Conservation (phyloP, 2,888 invertebrate species). For the Andricus curvator region DNA sequence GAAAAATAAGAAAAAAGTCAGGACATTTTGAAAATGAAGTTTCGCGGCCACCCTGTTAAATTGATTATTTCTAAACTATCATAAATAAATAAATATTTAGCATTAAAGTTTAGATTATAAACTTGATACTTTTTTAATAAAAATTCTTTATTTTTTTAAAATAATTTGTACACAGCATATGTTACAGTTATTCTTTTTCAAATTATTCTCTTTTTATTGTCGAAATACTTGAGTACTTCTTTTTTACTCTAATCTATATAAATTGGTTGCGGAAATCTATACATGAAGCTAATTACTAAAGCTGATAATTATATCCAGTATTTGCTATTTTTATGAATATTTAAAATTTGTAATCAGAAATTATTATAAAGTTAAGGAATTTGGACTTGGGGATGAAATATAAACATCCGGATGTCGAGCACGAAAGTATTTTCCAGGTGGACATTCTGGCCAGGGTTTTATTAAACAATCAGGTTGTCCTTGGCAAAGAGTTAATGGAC, state of each 20-base stretch:
- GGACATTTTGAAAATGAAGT: too few species aligned
- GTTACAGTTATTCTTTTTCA: not conserved
- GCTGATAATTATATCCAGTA: not conserved
- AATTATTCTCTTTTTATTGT: not conserved
- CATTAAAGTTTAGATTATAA: not conserved
- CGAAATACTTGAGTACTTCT: not conserved
- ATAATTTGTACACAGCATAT: not conserved
- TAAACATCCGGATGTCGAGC: slow-evolving; percentile 48
- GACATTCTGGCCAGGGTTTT: slow-evolving; percentile 57
- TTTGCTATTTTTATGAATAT: not conserved
- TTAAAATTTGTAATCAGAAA: not conserved
- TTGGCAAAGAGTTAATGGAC: slow-evolving; percentile 79
- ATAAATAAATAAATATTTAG: not conserved
- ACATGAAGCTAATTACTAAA: not conserved
- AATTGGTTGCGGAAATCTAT: not conserved
- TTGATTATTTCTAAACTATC: not conserved
- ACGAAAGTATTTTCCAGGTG: slow-evolving; percentile 51
- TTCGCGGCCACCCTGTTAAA: not conserved
- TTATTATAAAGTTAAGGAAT: not conserved
- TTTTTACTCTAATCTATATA: not conserved
- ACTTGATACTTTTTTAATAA: not conserved
- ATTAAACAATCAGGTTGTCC: slow-evolving; percentile 52
- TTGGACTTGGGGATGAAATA: not conserved
- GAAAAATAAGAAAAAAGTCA: too few species aligned
- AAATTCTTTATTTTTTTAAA: not conserved